Evolutionary conservation across 1,140 invertebrate species (phyloP).

Genomic region (Tetragonula clypearis): DNA sequence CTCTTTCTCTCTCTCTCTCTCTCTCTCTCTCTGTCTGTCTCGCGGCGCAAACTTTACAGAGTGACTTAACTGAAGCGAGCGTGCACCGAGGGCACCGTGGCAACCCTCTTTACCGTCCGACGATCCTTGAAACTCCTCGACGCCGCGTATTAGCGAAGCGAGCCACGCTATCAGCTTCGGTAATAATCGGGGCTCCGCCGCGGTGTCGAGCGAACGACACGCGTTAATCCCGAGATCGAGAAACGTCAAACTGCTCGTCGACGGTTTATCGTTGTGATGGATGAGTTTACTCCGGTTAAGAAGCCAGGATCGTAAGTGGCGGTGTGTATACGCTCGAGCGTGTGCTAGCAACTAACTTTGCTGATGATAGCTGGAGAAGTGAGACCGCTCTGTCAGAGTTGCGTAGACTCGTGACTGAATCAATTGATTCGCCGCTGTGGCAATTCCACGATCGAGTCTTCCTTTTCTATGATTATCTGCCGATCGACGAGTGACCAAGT

Average conservation of each 20-base stretch:
- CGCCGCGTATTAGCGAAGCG: conserved; percentile 17
- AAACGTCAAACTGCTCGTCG: not conserved
- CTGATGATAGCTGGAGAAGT: too few relatives aligned
- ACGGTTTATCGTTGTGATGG: not conserved
- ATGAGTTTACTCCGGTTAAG: not conserved
- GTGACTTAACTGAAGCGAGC: conserved; percentile 53
- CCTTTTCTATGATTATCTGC: not conserved
- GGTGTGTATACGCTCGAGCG: not conserved
- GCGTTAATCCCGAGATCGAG: not conserved
- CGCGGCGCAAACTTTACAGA: conserved; percentile 48
- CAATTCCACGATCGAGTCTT: too few relatives aligned
- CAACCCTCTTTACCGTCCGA: conserved; percentile 27
- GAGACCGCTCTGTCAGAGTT: not conserved
- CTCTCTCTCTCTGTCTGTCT: conserved; percentile 27
- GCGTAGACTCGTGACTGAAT: too few relatives aligned
- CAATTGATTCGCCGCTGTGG: not conserved
- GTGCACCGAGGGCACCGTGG: not conserved
- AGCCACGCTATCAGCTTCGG: conserved; percentile 8
- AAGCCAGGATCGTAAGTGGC: not conserved
- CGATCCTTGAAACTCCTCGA: conserved; percentile 39
- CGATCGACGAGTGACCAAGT: not conserved
- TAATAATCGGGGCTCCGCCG: conserved; percentile 14
- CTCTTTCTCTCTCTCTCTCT: conserved; percentile 17
- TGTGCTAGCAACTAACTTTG: not conserved
- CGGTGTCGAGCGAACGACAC: not conserved